These are phyloP conservation scores for Hyla sarda DNA, from an alignment of 2,113 vertebrate genomes.

Conservation along the genomic window DNA sequence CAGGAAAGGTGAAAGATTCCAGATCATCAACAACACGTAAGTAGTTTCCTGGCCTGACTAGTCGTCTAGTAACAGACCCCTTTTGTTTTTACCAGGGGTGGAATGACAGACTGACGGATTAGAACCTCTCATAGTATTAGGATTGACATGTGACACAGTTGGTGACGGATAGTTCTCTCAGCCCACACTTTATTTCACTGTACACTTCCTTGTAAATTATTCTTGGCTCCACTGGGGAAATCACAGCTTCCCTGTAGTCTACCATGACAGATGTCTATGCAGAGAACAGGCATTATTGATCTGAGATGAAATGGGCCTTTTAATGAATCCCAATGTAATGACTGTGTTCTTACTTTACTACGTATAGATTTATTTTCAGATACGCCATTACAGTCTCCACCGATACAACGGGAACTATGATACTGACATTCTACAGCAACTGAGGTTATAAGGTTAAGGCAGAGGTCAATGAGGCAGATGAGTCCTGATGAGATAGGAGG, in stretches of 20 bases:
- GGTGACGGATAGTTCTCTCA: background rate
- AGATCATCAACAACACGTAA: slow-evolving; percentile 99
- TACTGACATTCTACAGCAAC: background rate
- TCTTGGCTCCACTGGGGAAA: background rate
- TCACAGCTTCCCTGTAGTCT: background rate
- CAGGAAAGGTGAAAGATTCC: slow-evolving; percentile 97
- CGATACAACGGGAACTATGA: background rate
- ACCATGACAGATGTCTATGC: background rate
- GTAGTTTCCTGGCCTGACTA: slow-evolving; percentile 59
- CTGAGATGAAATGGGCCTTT: background rate
- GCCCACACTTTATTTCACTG: background rate
- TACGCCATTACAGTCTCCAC: background rate
- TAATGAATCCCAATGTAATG: background rate
- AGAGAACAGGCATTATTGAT: background rate
- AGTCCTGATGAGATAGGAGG: background rate
- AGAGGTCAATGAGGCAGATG: background rate
- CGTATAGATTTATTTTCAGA: background rate
- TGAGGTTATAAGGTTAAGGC: background rate
- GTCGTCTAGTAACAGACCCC: background rate
- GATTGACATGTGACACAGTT: background rate
- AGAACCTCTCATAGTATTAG: background rate
- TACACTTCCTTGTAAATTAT: background rate
- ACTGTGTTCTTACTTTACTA: background rate
- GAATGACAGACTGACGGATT: background rate
- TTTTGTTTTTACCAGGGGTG: background rate